A percentile compares a stretch with the other conserved stretches of the same genome.
Conservation (phyloP, 2,113 vertebrate species). For the Ceuthmochares aereus region DNA sequence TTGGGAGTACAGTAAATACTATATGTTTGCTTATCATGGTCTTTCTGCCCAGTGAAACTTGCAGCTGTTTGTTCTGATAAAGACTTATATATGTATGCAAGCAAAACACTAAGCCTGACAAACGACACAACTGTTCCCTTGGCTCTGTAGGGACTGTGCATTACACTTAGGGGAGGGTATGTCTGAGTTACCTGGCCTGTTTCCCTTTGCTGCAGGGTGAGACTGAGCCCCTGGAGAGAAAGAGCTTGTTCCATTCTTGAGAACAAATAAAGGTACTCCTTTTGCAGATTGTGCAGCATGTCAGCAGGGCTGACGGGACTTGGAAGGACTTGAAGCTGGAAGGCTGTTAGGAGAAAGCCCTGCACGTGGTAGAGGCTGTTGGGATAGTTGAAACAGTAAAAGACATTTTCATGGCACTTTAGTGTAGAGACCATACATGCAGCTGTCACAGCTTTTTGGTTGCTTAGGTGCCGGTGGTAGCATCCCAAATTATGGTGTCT, state of each 20-base stretch:
- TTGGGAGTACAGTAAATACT: background rate
- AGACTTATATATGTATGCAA: background rate
- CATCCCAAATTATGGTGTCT: background rate
- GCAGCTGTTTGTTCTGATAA: background rate
- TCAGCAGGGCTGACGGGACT: background rate
- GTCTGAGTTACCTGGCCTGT: too few relatives aligned
- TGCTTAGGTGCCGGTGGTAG: background rate
- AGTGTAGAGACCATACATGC: rapidly evolving
- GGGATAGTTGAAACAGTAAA: background rate
- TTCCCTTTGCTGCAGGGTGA: background rate
- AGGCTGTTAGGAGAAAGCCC: background rate
- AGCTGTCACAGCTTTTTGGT: background rate
- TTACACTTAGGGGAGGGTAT: background rate
- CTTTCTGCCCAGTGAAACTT: background rate
- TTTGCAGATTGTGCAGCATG: background rate
- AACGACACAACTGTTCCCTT: background rate
- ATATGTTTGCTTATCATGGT: background rate
- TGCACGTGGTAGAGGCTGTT: background rate
- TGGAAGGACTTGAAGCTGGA: background rate
- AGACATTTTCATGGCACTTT: too few relatives aligned
- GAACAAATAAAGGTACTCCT: background rate
- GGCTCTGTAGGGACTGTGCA: background rate
- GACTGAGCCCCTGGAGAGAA: background rate
- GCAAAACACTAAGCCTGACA: background rate
- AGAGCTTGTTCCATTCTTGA: background rate